Evolutionary conservation across 2,888 invertebrate genomes (phyloP).

Genomic region (Mythimna vitellina): DNA sequence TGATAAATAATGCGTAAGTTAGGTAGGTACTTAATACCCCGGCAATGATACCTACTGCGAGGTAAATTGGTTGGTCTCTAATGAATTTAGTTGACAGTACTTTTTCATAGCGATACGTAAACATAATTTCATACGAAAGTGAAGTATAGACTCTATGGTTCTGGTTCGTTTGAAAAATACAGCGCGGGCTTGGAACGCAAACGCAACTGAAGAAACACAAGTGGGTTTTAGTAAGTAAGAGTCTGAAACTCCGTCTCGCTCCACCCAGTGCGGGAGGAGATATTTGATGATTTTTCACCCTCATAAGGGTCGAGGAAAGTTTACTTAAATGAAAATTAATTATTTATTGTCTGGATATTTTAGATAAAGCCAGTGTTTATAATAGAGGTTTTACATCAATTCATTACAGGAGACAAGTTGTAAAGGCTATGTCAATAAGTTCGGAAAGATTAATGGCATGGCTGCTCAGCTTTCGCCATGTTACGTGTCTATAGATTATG

Average conservation of each 20-base stretch:
- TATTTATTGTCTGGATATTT: background rate
- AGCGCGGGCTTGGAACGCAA: too few species aligned
- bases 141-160: too few species aligned
- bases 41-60: too few species aligned
- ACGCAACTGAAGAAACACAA: too few species aligned
- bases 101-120: background rate
- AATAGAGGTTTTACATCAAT: background rate
- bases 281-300: too few species aligned
- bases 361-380: background rate
- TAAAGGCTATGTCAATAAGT: background rate
- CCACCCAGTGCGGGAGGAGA: too few species aligned
- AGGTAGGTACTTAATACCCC: too few species aligned
- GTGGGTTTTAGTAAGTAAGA: too few species aligned
- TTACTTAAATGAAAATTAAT: background rate
- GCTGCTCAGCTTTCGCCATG: background rate
- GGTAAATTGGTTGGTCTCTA: too few species aligned
- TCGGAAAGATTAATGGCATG: background rate
- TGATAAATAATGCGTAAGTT: too few species aligned
- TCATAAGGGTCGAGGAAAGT: background rate
- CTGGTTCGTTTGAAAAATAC: too few species aligned
- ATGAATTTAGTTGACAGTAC: background rate
- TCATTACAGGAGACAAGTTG: background rate
- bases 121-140: background rate
- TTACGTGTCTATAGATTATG: background rate
- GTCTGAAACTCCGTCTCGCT: too few species aligned